Percentiles rank a stretch among this genome's conserved stretches.
Evolutionary conservation across 1,140 invertebrate genomes (phyloP).

Genomic region (Leptopilina boulardi): DNA sequence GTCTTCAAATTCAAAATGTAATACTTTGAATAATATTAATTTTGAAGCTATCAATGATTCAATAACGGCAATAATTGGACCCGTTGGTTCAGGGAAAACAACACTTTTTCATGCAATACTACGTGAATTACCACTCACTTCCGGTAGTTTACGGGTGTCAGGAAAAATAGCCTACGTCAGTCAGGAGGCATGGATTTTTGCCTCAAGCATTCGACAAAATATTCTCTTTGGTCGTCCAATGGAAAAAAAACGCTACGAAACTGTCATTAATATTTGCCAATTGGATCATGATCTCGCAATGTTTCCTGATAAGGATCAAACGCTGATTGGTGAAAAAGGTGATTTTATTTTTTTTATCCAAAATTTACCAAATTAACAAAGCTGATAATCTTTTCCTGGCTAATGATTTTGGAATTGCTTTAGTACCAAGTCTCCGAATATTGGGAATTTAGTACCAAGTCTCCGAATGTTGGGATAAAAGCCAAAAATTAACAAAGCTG

Average conservation of each 20-base stretch:
- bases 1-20: slow-evolving; percentile 75
- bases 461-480: too few species aligned
- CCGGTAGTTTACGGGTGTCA: slow-evolving; percentile 82
- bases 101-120: slow-evolving; percentile 90
- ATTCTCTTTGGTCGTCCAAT: slow-evolving; percentile 91
- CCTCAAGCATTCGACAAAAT: slow-evolving; percentile 87
- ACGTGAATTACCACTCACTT: slow-evolving; percentile 84
- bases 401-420: too few species aligned
- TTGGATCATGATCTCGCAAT: slow-evolving; percentile 86
- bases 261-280: slow-evolving; percentile 85
- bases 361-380: too few species aligned
- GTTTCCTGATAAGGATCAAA: slow-evolving; percentile 87
- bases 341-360: slow-evolving; percentile 59
- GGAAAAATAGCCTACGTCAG: slow-evolving; percentile 92
- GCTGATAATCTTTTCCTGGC: too few species aligned
- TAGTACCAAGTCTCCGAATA: too few species aligned
- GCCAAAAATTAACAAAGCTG: too few species aligned
- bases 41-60: slow-evolving; percentile 81
- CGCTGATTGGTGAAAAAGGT: slow-evolving; percentile 91
- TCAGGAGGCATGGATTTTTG: slow-evolving; percentile 95
- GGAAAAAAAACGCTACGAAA: slow-evolving; percentile 83
- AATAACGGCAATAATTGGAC: slow-evolving; percentile 87
- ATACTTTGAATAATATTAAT: slow-evolving; percentile 79
- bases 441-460: too few species aligned
- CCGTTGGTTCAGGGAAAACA: slow-evolving; percentile 89